These are phyloP conservation scores for Monomorium pharaonis DNA, from an alignment of 1,140 invertebrate genomes.

Conservation along the genomic window DNA sequence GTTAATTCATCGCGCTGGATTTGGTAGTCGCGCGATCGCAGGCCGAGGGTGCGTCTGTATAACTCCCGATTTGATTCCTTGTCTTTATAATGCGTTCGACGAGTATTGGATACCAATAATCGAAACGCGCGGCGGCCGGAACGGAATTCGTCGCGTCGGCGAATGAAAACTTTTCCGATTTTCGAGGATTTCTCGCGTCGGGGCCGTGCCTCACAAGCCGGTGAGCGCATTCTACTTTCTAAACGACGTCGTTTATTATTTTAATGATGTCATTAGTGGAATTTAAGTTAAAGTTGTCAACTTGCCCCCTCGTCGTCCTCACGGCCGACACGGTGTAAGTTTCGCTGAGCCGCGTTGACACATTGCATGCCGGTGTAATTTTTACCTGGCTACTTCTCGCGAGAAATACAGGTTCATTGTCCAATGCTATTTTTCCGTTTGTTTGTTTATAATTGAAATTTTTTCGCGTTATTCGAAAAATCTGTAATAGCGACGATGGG, in stretches of 20 bases:
- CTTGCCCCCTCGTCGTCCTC: constrained; percentile 30
- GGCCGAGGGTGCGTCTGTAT: not conserved
- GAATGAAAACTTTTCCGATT: constrained; percentile 23
- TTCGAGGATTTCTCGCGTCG: not conserved
- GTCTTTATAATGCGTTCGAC: not conserved
- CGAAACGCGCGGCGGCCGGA: not conserved
- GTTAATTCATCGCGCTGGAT: not conserved
- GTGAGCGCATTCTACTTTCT: constrained; percentile 53
- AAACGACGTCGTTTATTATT: constrained; percentile 79
- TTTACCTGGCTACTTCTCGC: not conserved
- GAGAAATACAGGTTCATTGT: not conserved
- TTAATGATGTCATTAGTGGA: constrained; percentile 78
- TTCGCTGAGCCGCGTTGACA: constrained; percentile 37
- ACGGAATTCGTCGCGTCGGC: not conserved
- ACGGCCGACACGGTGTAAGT: constrained; percentile 27
- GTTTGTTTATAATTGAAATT: not conserved
- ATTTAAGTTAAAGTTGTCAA: constrained; percentile 77
- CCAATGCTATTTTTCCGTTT: not conserved
- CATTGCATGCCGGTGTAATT: constrained; percentile 25
- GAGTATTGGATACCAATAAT: constrained; percentile 48
- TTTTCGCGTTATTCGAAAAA: not conserved
- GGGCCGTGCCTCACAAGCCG: not conserved
- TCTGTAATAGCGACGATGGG: not conserved
- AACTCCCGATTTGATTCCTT: not conserved
- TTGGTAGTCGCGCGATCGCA: constrained; percentile 7